Evolutionary conservation across 2,888 invertebrate genomes (phyloP), one percentile per base, ranked within the genome.

Genomic region (Aleiodes leptofemur): DNA sequence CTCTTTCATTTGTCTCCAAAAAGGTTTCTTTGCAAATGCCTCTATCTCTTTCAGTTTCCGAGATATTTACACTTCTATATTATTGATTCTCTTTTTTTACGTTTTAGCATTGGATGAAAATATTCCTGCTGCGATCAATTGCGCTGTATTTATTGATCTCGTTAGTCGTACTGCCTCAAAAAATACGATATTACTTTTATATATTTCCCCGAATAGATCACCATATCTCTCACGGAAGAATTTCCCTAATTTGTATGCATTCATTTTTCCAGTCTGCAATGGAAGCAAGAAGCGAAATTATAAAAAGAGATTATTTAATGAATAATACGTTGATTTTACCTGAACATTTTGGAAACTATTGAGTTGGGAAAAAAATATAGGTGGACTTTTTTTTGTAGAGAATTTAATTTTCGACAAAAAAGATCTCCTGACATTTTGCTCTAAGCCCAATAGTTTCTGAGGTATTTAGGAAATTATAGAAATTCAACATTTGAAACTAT

Each of bases 101-200:
- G 14, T 57, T 69, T 77, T 59, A 11, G 11, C 8, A n/a, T 14
- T 11, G 4, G 77, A 73, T 9, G 59, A 59, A 70, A 71, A 77
- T 14, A 77, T 31, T 53, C 76, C 77, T 14, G 77, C 76, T 2
- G 76, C 71, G 1, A 77, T 72, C 7, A 73, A 50, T 59, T 76
- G 76, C 1, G 71, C 59, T 50, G 74, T 72, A 68, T 61, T 72
- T 31, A 74, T 77, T 16, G 77, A 43, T 55, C 77, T 23, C 4
- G 6, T 38, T 48, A 64, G 38, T 51, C 29, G 23, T 23, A 34
- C 34, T 13, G 74, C 48, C 11, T 70, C 53, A 13, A 74, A 74
- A 43, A 53, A 69, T 23, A 74, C 70, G 8, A 5, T 38, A 61
- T 53, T 43, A 7, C 29, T 16, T 23, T 53, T 70, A 23, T 53